These are phyloP conservation scores for Pyrgus malvae DNA, from an alignment of 2,888 invertebrate species.

Conservation along the genomic window DNA sequence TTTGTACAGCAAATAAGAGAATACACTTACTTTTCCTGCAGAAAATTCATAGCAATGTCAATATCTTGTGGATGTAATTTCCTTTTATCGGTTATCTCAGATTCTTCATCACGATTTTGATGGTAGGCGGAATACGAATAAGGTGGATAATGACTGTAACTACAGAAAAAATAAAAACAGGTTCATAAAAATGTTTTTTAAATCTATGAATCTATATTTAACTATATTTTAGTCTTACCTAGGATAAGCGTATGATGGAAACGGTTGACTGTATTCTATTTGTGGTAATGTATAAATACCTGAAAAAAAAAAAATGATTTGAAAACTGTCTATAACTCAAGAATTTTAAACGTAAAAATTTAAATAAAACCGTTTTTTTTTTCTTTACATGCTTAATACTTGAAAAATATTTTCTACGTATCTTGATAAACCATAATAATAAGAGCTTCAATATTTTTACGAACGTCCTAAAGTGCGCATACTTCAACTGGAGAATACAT, in stretches of 20 bases:
- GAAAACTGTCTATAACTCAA: too few species aligned
- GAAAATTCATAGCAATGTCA: constrained; percentile 50
- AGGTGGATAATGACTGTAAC: constrained; percentile 42
- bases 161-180: not conserved
- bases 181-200: too few species aligned
- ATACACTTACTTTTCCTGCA: constrained; percentile 15
- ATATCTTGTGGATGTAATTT: constrained; percentile 65
- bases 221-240: not conserved
- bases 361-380: too few species aligned
- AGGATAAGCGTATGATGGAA: constrained; percentile 30
- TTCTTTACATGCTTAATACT: too few species aligned
- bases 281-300: constrained; percentile 44
- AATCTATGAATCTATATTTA: not conserved
- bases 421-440: too few species aligned
- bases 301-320: too few species aligned
- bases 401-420: too few species aligned
- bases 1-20: too few species aligned
- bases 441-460: too few species aligned
- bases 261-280: constrained; percentile 36
- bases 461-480: too few species aligned
- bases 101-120: constrained; percentile 46
- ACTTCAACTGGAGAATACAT: too few species aligned
- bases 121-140: constrained; percentile 37
- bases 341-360: too few species aligned
- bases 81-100: constrained; percentile 32